These are phyloP conservation scores for Arge pagana DNA, from an alignment of 2,888 invertebrate genomes.

Conservation along the genomic window DNA sequence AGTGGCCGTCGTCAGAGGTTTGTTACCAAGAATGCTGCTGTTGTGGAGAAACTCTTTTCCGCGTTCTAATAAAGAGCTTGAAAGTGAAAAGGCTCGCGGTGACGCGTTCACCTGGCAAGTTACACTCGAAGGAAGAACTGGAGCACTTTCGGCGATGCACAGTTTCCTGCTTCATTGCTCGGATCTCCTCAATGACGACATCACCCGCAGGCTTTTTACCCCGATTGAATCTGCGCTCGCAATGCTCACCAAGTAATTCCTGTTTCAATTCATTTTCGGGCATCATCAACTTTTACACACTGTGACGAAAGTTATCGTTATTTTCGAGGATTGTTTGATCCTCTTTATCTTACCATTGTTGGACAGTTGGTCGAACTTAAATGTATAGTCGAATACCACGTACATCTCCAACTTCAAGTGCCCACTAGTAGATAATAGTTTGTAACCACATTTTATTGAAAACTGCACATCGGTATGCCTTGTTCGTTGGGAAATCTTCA, in stretches of 20 bases:
- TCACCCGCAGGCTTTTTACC: slow-evolving; percentile 82
- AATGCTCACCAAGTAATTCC: slow-evolving; percentile 94
- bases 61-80: slow-evolving; percentile 92
- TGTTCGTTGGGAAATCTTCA: too few relatives aligned
- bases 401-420: too few relatives aligned
- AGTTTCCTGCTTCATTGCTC: slow-evolving; percentile 91
- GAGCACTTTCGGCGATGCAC: slow-evolving; percentile 94
- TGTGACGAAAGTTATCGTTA: background rate
- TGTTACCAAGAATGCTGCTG: slow-evolving; percentile 90
- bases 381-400: too few relatives aligned
- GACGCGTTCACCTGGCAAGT: slow-evolving; percentile 99
- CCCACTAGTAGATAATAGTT: too few relatives aligned
- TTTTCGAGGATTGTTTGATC: background rate
- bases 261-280: slow-evolving; percentile 53
- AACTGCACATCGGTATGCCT: too few relatives aligned
- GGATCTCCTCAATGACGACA: slow-evolving; percentile 89
- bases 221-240: slow-evolving; percentile 95
- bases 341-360: slow-evolving; percentile 1
- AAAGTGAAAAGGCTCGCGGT: slow-evolving; percentile 93
- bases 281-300: too few relatives aligned
- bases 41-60: slow-evolving; percentile 99
- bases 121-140: slow-evolving; percentile 93
- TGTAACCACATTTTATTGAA: too few relatives aligned
- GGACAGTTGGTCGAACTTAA: too few relatives aligned
- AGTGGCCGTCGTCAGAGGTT: slow-evolving; percentile 87